Evolutionary conservation across 2,113 vertebrate genomes (phyloP), one percentile per base, ranked within the genome.

Genomic region (Neolamprologus toae): DNA sequence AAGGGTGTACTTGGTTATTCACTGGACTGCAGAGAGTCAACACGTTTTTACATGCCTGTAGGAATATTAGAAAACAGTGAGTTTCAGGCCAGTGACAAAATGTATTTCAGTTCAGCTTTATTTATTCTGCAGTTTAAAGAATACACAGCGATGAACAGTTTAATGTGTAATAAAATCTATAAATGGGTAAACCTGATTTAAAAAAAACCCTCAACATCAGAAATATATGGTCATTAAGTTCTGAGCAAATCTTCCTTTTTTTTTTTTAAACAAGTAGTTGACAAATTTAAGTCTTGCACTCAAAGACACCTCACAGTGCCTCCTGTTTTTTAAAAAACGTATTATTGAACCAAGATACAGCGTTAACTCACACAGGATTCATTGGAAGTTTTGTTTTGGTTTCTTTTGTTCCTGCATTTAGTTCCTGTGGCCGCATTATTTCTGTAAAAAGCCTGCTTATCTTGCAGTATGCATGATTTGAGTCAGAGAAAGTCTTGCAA

Each of bases 401-500:
- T 42, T 73, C 13, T 28, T 76, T 12, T 78, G 23, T 40, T 84
- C 33, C 55, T 82, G 47, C 51, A 12, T 86, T 79, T 35, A 55
- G 37, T 85, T 86, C 84, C 21, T 84, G 80, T 57, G 49, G 53
- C 80, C 6, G 14, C 76, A 47, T 87, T 71, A 47, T 68, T 73
- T 2, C 23, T 45, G 49, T 78, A 80, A 86, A 23, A 51, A 79
- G 81, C 73, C 81, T 71, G 42, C 84, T 81, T 51, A 3, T 71
- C 85, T 49, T 71, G 21, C 16, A 71, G 73, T 84, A 42, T 87
- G 84, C 14, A 28, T 85, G 53, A 31, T 86, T 85, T 79, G 54
- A 81, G 45, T 63, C 49, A 86, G 83, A 82, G 26, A 51, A 51
- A 14, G 21, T 55, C 81, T 84, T 71, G 82, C 84, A 73, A 85